Evolutionary conservation across 2,888 invertebrate genomes (phyloP).

Genomic region (Papilio demoleus): DNA sequence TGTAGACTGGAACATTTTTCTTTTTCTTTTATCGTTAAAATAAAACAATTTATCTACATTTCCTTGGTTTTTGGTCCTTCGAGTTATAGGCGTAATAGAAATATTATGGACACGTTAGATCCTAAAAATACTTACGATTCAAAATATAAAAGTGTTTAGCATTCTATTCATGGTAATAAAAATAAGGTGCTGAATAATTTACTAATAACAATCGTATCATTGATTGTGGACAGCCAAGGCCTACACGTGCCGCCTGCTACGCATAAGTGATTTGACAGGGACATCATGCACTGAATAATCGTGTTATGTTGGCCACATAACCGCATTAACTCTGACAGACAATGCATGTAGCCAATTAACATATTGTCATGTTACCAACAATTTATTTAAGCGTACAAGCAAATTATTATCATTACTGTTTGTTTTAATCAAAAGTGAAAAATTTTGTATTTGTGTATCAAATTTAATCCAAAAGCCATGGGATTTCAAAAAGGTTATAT

Average conservation of each 20-base stretch:
- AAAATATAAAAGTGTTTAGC: too few species aligned
- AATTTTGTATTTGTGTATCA: not conserved
- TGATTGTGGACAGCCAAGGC: not conserved
- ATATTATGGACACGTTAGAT: too few species aligned
- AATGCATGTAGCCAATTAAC: conserved; percentile 3
- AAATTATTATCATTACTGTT: not conserved
- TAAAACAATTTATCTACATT: not conserved
- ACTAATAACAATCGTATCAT: not conserved
- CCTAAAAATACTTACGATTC: not conserved
- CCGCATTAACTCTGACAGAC: conserved; percentile 7
- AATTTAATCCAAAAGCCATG: conserved; percentile 1
- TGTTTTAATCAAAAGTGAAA: not conserved
- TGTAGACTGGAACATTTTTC: not conserved
- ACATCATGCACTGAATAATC: conserved; percentile 15
- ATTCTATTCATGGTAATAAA: too few species aligned
- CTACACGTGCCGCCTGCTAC: conserved; percentile 3
- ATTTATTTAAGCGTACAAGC: not conserved
- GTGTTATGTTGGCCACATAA: conserved; percentile 15
- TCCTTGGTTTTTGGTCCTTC: not conserved
- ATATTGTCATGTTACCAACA: not conserved
- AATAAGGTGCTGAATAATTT: too few species aligned
- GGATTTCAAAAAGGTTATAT: conserved; percentile 7
- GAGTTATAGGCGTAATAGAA: too few species aligned
- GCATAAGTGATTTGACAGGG: conserved; percentile 14
- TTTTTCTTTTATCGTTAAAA: too few species aligned